Evolutionary conservation across 2,113 vertebrate species (phyloP).

Genomic region (Syngnathus typhle): DNA sequence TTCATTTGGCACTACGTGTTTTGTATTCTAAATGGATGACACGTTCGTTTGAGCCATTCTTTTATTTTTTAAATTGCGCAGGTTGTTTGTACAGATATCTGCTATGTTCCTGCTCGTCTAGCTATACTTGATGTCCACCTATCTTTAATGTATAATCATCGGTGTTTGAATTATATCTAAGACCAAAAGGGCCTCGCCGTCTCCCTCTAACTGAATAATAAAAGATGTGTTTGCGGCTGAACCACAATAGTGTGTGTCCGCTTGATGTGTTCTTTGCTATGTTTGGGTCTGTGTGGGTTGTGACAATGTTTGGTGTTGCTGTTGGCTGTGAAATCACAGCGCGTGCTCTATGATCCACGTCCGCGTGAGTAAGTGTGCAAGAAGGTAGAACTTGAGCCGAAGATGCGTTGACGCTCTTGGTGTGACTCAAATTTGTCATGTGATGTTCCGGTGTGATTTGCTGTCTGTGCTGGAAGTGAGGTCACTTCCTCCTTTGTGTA

Average conservation of each 20-base stretch:
- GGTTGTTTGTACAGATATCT: not conserved
- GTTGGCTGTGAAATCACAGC: conserved; percentile 35
- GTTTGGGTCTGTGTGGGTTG: conserved; percentile 24
- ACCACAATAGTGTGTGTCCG: conserved; percentile 30
- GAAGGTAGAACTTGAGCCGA: conserved; percentile 52
- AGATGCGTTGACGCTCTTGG: conserved; percentile 46
- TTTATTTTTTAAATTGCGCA: no score
- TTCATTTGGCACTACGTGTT: not conserved
- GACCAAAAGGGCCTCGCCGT: conserved; percentile 43
- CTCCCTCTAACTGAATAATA: conserved; percentile 64
- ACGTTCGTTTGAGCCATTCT: no score
- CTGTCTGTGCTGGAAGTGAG: conserved; percentile 28
- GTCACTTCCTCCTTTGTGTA: conserved; percentile 47
- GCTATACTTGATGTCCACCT: not conserved
- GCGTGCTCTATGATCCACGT: conserved; percentile 44
- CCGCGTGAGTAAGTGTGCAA: conserved; percentile 2
- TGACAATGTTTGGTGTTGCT: conserved; percentile 22
- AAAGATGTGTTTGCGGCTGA: conserved; percentile 53
- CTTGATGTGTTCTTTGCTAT: not conserved
- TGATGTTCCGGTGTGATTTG: conserved; percentile 14
- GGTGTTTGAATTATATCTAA: conserved; percentile 48
- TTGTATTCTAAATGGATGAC: no score
- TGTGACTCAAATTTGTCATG: conserved; percentile 23
- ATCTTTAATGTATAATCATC: not conserved
- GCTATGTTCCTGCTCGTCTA: not conserved